A percentile compares a stretch with the other conserved stretches of the same genome.
These are phyloP conservation scores for Nycticorax nycticorax DNA, from an alignment of 2,113 vertebrate genomes.

Conservation along the genomic window DNA sequence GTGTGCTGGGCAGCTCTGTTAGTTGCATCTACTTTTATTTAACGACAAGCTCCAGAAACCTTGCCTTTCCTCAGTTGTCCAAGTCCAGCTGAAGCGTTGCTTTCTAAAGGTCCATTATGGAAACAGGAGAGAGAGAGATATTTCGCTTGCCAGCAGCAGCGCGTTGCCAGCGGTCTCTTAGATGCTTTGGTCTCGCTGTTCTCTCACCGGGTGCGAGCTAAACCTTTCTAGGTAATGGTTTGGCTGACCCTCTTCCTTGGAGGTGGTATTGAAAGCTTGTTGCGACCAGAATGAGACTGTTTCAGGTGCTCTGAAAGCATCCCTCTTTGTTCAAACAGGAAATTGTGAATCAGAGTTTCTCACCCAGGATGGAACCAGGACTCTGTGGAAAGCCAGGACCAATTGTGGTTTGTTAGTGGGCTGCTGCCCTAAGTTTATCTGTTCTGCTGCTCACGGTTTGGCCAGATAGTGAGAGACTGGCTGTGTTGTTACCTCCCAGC, in stretches of 20 bases:
- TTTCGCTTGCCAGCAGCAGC: not conserved
- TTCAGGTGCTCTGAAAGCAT: slow-evolving; percentile 27
- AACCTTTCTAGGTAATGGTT: not conserved
- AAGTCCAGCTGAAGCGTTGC: not conserved
- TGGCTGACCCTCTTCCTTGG: slow-evolving; percentile 6
- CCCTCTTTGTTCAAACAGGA: slow-evolving; percentile 32
- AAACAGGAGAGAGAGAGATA: not conserved
- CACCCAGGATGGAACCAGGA: not conserved
- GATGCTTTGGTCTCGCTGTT: not conserved
- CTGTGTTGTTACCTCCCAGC: not conserved
- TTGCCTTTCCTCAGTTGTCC: not conserved
- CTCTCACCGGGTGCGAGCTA: not conserved
- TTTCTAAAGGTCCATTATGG: accelerated
- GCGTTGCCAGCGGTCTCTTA: not conserved
- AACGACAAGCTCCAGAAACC: not conserved
- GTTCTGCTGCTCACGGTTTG: not conserved
- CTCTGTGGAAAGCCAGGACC: not conserved
- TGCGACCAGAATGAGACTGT: slow-evolving; percentile 14
- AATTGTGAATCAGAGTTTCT: slow-evolving; percentile 29
- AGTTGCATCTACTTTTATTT: not conserved
- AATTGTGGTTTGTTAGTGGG: not conserved
- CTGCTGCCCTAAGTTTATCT: not conserved
- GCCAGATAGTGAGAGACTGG: not conserved
- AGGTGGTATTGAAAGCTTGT: not conserved
- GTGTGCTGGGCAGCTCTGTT: not conserved